These are phyloP conservation scores for Papilio polytes DNA, from an alignment of 1,140 invertebrate genomes.

Conservation along the genomic window DNA sequence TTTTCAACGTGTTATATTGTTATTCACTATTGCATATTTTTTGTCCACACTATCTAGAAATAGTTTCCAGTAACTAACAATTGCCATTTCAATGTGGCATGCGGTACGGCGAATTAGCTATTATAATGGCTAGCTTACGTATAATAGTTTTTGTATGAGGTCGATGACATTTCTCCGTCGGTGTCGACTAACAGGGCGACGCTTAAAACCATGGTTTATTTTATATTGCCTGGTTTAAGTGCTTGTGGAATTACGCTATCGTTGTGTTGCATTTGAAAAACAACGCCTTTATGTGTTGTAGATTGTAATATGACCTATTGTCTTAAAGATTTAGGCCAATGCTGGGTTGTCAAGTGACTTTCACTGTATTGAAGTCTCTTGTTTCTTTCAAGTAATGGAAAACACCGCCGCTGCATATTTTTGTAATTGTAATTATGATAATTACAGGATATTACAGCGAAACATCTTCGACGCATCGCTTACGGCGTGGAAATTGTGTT, in stretches of 20 bases:
- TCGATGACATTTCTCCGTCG: constrained; percentile 49
- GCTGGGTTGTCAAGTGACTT: constrained; percentile 1
- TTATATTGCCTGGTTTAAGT: constrained; percentile 35
- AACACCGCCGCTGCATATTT: constrained; percentile 15
- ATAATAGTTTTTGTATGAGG: constrained; percentile 54
- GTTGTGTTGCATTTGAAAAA: constrained; percentile 8
- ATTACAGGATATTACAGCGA: constrained; percentile 27
- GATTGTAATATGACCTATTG: neutral
- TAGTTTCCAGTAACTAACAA: constrained; percentile 39
- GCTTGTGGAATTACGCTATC: constrained; percentile 30
- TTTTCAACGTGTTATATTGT: neutral
- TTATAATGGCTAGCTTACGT: constrained; percentile 49
- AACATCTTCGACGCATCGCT: constrained; percentile 19
- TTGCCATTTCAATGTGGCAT: constrained; percentile 37
- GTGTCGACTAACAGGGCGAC: constrained; percentile 23
- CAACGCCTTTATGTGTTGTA: neutral
- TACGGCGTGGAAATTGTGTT: neutral
- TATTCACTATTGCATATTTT: neutral
- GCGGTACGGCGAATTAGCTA: constrained; percentile 51
- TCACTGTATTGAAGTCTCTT: neutral
- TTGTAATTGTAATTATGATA: constrained; percentile 22
- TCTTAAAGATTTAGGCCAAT: neutral
- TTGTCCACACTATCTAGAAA: constrained; percentile 27
- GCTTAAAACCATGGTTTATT: constrained; percentile 32
- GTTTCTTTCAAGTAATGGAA: neutral